Conservation (phyloP, 2,888 invertebrate genomes). For the Sabatieria punctata region DNA sequence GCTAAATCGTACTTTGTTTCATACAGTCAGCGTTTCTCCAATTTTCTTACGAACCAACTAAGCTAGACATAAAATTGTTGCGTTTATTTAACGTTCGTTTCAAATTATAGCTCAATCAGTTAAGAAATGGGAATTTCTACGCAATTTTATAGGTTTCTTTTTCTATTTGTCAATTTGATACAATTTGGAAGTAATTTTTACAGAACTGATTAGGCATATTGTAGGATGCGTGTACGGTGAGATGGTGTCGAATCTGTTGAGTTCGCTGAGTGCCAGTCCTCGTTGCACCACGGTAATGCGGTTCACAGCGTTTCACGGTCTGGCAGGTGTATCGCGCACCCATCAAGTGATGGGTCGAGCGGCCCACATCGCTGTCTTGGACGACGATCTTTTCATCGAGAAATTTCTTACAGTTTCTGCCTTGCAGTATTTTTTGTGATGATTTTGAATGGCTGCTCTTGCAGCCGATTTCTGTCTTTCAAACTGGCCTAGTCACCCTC, state of each 20-base stretch:
- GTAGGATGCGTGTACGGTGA: slow-evolving; percentile 44
- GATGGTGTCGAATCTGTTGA: slow-evolving; percentile 83
- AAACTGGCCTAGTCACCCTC: too few species aligned
- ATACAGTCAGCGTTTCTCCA: too few species aligned
- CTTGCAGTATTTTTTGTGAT: slow-evolving; percentile 61
- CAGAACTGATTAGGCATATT: neutral
- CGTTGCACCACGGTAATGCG: slow-evolving; percentile 48
- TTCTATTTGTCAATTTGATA: neutral
- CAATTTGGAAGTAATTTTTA: neutral
- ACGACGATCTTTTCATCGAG: slow-evolving; percentile 92
- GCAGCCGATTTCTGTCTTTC: too few species aligned
- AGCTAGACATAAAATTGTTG: neutral
- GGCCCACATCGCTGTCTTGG: slow-evolving; percentile 90
- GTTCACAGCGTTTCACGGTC: slow-evolving; percentile 84
- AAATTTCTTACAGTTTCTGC: slow-evolving; percentile 87
- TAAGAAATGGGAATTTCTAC: neutral
- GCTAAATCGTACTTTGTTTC: too few species aligned
- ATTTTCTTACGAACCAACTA: slow-evolving; percentile 4
- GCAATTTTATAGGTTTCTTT: neutral
- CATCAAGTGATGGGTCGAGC: slow-evolving; percentile 64
- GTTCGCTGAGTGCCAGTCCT: slow-evolving; percentile 55
- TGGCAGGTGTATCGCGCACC: slow-evolving; percentile 61
- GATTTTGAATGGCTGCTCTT: too few species aligned
- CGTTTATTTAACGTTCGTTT: neutral
- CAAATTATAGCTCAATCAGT: neutral